Base-by-base conservation (phyloP, 2,888 invertebrate genomes). In the Platycheirus rosarum region DNA sequence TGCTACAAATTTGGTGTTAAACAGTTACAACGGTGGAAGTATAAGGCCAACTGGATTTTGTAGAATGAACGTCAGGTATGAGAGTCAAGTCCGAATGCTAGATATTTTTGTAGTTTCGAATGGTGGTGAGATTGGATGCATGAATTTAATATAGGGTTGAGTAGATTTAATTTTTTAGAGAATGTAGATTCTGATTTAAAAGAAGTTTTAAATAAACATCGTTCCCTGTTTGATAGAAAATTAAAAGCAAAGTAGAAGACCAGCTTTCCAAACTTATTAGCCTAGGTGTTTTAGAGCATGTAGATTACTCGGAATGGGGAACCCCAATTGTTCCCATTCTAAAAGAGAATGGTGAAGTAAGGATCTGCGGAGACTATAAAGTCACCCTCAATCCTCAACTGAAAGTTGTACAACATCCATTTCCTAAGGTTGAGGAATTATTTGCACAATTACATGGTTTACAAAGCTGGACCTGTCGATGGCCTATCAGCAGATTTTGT, bases 21-120 rank as follows among this genome's bases (percentile, higher is more conserved):
- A 40, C 5, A 40, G 40, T 40, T 40, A 13, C 40, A 40, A 40
- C 40, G 40, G 40, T 14, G 40, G 40, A 13, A 40, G 40, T 40
- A 40, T 40, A 2, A 14, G 5, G 13, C 40, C 40, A 40, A 13
- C 13, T 14, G 40, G 40, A 40, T 40, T 13, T 4, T 40, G 40
- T 14, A 40, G 13, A 14, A 40, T 40, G 14, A 40, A 40, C 14
- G 40, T 14, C 3, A 40, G 40, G 40, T 40, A 13, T 40, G 40
- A 40, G 40, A 40, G 40, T 13, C 40, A 40, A 13, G 40, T 40
- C 7, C 40, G 14, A 14, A 1, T 40, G 40, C 40, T 40, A 40
- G 40, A 40, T 37, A 37, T 23, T 4, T 23, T 4, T 23, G 23
- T 23, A 23, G 23, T 23, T 23, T 23, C 6, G 23, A 23, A 23